These are phyloP conservation scores for Muraenolepis orangiensis DNA, from an alignment of 2,797 vertebrate species.

Conservation along the genomic window DNA sequence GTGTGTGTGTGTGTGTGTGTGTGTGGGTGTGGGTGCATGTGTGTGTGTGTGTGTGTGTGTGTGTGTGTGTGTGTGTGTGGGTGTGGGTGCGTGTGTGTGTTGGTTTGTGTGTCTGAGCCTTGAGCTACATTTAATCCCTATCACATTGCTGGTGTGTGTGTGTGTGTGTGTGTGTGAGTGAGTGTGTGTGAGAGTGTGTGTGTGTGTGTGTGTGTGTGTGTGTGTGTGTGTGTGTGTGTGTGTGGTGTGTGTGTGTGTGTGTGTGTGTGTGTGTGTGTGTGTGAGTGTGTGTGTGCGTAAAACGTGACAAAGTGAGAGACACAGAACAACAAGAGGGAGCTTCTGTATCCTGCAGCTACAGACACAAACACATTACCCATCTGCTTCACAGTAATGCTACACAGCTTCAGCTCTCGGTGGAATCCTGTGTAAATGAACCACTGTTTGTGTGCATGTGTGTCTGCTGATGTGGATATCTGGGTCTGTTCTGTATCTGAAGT, in stretches of 20 bases:
- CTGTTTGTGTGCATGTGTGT: neutral
- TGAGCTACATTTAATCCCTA: neutral
- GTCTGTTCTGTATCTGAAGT: neutral
- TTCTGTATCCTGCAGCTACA: neutral
- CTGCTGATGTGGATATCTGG: neutral
- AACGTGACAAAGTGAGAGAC: no score
- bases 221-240: no score
- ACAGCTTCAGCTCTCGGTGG: neutral
- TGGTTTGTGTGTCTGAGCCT: neutral
- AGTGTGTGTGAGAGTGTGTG: constrained; percentile 2
- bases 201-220: neutral
- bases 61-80: neutral
- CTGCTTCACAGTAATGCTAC: neutral
- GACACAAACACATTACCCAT: neutral
- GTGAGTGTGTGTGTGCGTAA: no score
- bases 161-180: neutral
- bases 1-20: neutral
- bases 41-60: neutral
- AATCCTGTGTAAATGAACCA: neutral
- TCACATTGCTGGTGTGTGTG: neutral
- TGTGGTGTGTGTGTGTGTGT: no score
- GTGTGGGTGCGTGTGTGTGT: neutral
- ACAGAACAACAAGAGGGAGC: no score
- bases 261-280: no score
- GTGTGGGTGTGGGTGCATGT: neutral